phyloP scores from a whole-genome alignment of 2,797 vertebrate genomes.

The Esox masquinongy region DNA sequence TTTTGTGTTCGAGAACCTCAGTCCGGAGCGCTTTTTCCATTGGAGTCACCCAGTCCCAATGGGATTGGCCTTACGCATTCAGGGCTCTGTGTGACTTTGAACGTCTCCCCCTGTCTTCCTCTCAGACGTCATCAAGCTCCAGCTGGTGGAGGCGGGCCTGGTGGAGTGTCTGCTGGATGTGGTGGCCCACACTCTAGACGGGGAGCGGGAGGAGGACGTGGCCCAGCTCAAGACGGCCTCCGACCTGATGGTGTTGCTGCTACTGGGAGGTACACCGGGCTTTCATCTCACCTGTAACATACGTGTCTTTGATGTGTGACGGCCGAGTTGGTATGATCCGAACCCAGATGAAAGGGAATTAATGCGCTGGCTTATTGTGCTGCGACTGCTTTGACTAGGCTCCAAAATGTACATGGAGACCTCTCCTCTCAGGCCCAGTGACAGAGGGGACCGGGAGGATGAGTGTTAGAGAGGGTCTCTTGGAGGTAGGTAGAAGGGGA shows the following conservation, averaged over 20 bases:
- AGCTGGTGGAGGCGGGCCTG: constrained; percentile 95
- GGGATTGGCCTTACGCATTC: background rate
- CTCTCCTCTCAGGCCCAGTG: background rate
- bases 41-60: background rate
- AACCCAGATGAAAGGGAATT: background rate
- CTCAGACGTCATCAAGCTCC: constrained; percentile 93
- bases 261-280: constrained; percentile 85
- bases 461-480: background rate
- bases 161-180: constrained; percentile 95
- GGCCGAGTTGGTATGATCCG: background rate
- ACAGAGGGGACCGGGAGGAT: background rate
- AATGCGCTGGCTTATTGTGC: background rate
- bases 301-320: background rate
- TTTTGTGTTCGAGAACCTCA: background rate
- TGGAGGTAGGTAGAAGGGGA: background rate
- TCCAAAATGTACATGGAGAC: background rate
- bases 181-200: constrained; percentile 90
- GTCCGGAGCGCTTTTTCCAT: background rate
- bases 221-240: constrained; percentile 96
- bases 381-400: background rate
- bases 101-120: background rate
- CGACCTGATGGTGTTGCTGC: constrained; percentile 95
- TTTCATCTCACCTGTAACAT: background rate
- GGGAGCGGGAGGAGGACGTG: constrained; percentile 91
- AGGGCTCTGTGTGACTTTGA: background rate